Evolutionary conservation across 2,888 invertebrate species (phyloP).

Genomic region (Drosophila meridionalis): DNA sequence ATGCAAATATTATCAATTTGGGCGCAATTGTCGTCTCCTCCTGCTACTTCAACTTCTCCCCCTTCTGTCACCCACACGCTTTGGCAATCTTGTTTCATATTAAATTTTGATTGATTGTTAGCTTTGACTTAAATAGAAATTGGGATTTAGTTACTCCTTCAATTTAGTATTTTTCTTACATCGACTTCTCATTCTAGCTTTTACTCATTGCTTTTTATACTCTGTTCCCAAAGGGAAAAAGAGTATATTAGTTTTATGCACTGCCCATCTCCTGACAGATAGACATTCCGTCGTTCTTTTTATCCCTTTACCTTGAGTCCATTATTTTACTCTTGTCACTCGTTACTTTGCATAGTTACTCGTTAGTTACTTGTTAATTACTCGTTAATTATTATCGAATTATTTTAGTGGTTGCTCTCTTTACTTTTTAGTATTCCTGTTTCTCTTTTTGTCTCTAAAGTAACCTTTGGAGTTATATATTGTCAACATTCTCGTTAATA

Average conservation of each 20-base stretch:
- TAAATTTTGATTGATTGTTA: background rate
- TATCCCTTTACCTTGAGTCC: too few relatives aligned
- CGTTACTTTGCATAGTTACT: background rate
- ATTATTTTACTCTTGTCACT: background rate
- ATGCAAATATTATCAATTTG: background rate
- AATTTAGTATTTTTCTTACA: too few relatives aligned
- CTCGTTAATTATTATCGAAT: too few relatives aligned
- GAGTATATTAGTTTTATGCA: too few relatives aligned
- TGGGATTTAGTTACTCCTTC: background rate
- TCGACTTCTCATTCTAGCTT: too few relatives aligned
- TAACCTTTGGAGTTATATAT: background rate
- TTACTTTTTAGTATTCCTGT: background rate
- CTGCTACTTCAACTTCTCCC: background rate
- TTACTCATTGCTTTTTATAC: too few relatives aligned
- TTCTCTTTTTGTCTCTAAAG: background rate
- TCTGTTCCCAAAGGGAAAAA: too few relatives aligned
- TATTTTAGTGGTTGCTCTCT: too few relatives aligned
- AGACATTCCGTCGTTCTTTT: too few relatives aligned
- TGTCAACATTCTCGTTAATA: slow-evolving; percentile 17
- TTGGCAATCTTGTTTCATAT: background rate
- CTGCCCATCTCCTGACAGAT: too few relatives aligned
- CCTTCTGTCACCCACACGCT: background rate
- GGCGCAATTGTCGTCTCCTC: background rate
- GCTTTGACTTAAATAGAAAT: background rate
- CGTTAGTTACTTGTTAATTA: too few relatives aligned